Evolutionary conservation across 2,797 vertebrate species (phyloP), one percentile per base, ranked within the genome.

Genomic region (Pangasius djambal): DNA sequence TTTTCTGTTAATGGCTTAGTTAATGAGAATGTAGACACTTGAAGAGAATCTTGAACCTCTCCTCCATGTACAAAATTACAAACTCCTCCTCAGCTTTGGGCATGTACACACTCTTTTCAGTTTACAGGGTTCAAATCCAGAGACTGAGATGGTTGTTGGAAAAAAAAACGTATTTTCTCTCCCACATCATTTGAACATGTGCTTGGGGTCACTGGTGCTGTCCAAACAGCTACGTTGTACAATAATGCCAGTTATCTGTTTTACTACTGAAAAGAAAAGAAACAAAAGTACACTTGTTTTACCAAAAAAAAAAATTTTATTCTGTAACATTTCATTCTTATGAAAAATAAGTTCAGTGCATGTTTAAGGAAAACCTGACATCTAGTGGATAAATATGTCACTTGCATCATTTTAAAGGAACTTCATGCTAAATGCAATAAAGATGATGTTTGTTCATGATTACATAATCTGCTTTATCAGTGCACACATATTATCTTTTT

Each of bases 341-440:
- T 20, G 8, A 79, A 55, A 77, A 55, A 50, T 13, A 28, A 20
- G 7, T 20, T 55, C 22, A 78, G 89, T 13, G 94, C 92, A 93
- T 93, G 90, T 31, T 22, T 79, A n/a, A 34, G 34, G 22, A 57
- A 72, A 89, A 83, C 65, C 78, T 89, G 77, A 59, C 70, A 75
- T 57, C 81, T 55, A 67, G 81, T 87, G 69, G 59, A 65, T 28
- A 86, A 69, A 15, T 63, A 69, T 10, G 20, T 75, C 2, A 55
- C 55, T 75, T 31, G 75, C 63, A 55, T 44, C 7, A 78, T 67
- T 50, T 86, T 8, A 50, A 63, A 44, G 34, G 2, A 65, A 9
- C 25, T 31, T 50, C 34, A 28, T 13, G 37, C 34, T 40, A 28
- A 20, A 15, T 82, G 34, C 8, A 83, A 10, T 63, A 7, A 83